These are phyloP conservation scores for Cuniculus paca DNA, from an alignment of 2,797 vertebrate species.

Conservation along the genomic window DNA sequence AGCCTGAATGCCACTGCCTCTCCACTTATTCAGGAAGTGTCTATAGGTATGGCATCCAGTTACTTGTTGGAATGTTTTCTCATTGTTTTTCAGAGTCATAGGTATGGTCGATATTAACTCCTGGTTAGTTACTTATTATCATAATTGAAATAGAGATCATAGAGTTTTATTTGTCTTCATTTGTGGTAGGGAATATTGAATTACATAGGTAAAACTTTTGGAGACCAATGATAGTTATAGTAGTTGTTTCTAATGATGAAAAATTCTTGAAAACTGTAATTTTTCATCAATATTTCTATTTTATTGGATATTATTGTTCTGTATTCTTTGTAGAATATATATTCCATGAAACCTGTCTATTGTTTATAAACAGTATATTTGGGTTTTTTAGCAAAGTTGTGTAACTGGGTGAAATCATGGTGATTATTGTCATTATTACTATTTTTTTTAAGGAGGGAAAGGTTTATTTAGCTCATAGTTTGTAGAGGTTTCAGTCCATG, in stretches of 20 bases:
- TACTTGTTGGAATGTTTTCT: not conserved
- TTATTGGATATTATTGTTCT: slow-evolving; percentile 31
- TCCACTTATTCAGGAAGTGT: slow-evolving; percentile 98
- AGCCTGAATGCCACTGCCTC: slow-evolving; percentile 97
- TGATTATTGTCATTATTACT: slow-evolving; percentile 10
- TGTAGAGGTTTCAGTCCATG: too few species aligned
- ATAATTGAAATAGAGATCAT: slow-evolving; percentile 1
- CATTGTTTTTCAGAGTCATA: not conserved
- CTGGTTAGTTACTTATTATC: not conserved
- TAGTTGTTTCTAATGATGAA: slow-evolving; percentile 7
- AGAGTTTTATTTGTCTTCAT: slow-evolving; percentile 51
- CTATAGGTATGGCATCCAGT: slow-evolving; percentile 91
- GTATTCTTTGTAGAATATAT: not conserved
- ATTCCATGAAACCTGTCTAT: not conserved
- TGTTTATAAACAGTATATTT: not conserved
- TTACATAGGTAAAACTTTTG: slow-evolving; percentile 39
- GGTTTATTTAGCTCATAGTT: too few species aligned
- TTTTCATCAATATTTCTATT: slow-evolving; percentile 16
- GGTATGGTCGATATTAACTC: not conserved
- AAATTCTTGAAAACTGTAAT: slow-evolving; percentile 16
- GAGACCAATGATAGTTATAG: not conserved
- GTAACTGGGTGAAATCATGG: not conserved
- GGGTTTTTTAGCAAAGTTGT: slow-evolving; percentile 41
- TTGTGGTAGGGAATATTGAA: slow-evolving; percentile 30
- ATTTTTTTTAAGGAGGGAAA: not conserved